Evolutionary conservation across 1,140 invertebrate species (phyloP), one percentile per base, ranked within the genome.

Genomic region (Tetragonula clypearis): DNA sequence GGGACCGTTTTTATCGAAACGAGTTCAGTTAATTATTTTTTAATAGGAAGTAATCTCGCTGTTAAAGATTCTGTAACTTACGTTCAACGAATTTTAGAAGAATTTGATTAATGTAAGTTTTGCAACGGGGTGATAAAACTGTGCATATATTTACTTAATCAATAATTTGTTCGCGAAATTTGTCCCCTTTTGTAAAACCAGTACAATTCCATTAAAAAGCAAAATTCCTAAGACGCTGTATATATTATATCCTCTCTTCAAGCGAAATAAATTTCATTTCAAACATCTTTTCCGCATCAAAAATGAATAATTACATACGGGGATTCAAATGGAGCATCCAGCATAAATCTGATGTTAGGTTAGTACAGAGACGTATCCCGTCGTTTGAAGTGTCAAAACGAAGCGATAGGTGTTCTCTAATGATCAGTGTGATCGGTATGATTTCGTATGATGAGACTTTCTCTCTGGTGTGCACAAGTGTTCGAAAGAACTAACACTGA

Each of bases 241-340:
- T n/a, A 14, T 21, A 62, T 62, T 62, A 3, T 62, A 62, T 62
- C 11, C 23, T 4, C 21, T n/a, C 3, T 3, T 4, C 23, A 23
- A 62, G 21, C 11, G 3, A 23, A 11, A 12, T 62, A 62, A 62
- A 9, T 23, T 1, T 62, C 60, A 14, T 23, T 62, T 2, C 2
- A 12, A 62, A 62, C 3, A 62, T 4, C n/a, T 62, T 62, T 14
- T 11, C 60, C 8, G 41, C 41, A 35, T 8, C 2, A 62, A 14
- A n/a, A n/a, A 12, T 23, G 60, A n/a, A 12, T n/a, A 62, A 9
- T 62, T 62, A 8, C 6, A 8, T 8, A 49, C 41, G 41, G 6
- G 6, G 6, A 49, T 8, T n/a, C 3, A 1, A n/a, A 14, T n/a
- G 23, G 60, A 4, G n/a, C 12, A 12, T 0, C 3, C n/a, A n/a